Conservation (phyloP, 2,113 vertebrate species). For the Australoheros scitulus region DNA sequence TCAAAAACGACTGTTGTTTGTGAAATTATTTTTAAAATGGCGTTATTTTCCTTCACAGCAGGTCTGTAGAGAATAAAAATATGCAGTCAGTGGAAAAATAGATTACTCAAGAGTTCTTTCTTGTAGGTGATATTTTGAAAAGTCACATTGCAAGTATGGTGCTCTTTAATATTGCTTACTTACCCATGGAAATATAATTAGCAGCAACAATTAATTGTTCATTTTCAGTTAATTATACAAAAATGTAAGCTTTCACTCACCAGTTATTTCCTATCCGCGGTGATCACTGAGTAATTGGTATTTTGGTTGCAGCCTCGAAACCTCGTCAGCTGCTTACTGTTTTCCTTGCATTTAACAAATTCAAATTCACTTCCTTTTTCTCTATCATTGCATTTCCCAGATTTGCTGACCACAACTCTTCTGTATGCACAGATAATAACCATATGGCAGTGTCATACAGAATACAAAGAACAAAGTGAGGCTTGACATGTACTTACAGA, state of each 20-base stretch:
- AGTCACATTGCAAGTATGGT: not conserved
- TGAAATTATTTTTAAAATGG: not conserved
- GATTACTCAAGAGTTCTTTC: not conserved
- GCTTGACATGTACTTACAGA: slow-evolving; percentile 6
- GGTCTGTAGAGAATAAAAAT: not conserved
- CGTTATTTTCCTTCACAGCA: not conserved
- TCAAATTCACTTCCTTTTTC: not conserved
- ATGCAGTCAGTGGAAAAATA: not conserved
- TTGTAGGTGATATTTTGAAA: not conserved
- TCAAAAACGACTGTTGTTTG: not conserved
- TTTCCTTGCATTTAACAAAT: not conserved
- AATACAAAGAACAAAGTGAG: slow-evolving; percentile 4
- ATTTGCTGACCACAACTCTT: not conserved
- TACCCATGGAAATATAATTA: not conserved
- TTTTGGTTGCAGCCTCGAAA: not conserved
- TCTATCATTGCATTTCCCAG: not conserved
- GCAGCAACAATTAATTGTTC: not conserved
- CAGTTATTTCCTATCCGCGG: not conserved
- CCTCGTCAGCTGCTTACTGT: not conserved
- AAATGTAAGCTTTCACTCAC: not conserved
- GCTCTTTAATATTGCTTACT: not conserved
- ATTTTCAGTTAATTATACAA: not conserved
- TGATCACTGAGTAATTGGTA: not conserved
- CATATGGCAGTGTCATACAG: not conserved
- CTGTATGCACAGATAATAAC: not conserved